These are phyloP conservation scores for Ctenopoma multispine DNA, from an alignment of 2,797 vertebrate genomes.

Conservation along the genomic window DNA sequence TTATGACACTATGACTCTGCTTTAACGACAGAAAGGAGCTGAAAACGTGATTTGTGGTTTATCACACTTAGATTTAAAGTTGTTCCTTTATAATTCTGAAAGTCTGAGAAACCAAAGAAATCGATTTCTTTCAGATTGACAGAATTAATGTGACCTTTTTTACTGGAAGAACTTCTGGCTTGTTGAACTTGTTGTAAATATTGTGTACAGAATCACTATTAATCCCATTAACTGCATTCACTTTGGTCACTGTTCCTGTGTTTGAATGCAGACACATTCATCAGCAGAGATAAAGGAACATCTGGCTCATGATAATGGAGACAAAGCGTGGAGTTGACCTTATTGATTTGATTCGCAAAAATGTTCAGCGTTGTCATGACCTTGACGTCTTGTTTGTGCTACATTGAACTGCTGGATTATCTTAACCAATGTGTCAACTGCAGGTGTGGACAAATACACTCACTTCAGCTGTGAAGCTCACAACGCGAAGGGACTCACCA, in stretches of 20 bases:
- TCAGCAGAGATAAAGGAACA: background rate
- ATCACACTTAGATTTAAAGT: background rate
- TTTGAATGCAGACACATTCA: slow-evolving; percentile 8
- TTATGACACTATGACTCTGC: slow-evolving; percentile 2
- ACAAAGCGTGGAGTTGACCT: slow-evolving; percentile 8
- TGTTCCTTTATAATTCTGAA: background rate
- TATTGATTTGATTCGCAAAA: slow-evolving; percentile 1
- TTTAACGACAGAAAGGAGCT: slow-evolving; percentile 1
- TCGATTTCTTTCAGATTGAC: background rate
- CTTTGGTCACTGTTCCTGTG: slow-evolving; percentile 3
- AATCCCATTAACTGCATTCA: slow-evolving; percentile 2
- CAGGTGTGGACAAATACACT: slow-evolving; percentile 87
- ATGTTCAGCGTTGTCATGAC: slow-evolving; percentile 11
- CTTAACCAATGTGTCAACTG: slow-evolving; percentile 11
- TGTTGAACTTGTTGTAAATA: slow-evolving; percentile 16
- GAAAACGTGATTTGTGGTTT: background rate
- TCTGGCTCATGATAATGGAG: background rate
- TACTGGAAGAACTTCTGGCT: background rate
- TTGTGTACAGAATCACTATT: background rate
- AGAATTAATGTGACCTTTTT: background rate
- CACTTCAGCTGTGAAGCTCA: slow-evolving; percentile 94
- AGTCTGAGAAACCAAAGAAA: background rate
- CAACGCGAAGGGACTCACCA: slow-evolving; percentile 90
- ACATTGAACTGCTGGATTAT: slow-evolving; percentile 13
- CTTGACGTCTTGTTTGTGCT: slow-evolving; percentile 14